Conservation (phyloP, 2,797 vertebrate species). For the Sebastes iracundus region DNA sequence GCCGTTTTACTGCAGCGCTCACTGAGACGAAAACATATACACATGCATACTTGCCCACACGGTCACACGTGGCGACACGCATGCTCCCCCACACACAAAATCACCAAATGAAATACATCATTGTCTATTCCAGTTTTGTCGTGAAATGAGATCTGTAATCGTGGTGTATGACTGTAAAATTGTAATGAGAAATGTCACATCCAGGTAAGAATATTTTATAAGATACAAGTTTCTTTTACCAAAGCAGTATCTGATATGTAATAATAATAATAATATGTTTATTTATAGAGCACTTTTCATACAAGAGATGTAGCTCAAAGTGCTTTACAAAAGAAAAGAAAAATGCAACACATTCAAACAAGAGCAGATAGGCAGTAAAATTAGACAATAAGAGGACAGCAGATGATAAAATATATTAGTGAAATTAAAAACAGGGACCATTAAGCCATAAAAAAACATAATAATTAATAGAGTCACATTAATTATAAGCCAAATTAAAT, state of each 20-base stretch:
- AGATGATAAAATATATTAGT: too few species aligned
- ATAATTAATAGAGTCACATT: too few species aligned
- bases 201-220: not conserved
- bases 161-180: not conserved
- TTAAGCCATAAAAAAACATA: too few species aligned
- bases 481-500: too few species aligned
- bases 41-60: conserved; percentile 7
- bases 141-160: not conserved
- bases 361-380: too few species aligned
- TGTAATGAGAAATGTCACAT: not conserved
- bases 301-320: too few species aligned
- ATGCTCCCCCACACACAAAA: not conserved
- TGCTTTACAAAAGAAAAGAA: too few species aligned
- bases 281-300: too few species aligned
- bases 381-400: too few species aligned
- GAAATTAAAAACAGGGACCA: too few species aligned
- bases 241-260: not conserved
- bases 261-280: too few species aligned
- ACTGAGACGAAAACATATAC: conserved; percentile 47
- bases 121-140: not conserved
- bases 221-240: not conserved
- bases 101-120: conserved; percentile 13
- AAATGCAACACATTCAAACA: too few species aligned
- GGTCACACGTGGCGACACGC: conserved; percentile 12
- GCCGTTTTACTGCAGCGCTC: conserved; percentile 57